Conservation (phyloP, 1,140 invertebrate species). For the Augochlora pura region DNA sequence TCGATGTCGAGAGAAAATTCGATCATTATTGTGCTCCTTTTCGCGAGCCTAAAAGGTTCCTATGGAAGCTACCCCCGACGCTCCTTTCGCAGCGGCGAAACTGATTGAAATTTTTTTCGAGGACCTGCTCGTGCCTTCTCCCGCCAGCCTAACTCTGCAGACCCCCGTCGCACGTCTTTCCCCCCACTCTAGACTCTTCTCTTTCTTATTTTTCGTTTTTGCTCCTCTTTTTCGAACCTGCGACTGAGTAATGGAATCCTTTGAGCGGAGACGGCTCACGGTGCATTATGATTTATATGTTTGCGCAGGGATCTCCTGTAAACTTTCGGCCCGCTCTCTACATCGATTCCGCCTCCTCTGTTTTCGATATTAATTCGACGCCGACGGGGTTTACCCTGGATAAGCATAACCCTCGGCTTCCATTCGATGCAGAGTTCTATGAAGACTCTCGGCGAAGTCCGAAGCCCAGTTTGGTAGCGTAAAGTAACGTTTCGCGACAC, state of each 20-base stretch:
- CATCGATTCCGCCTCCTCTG: not conserved
- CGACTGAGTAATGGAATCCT: slow-evolving; percentile 9
- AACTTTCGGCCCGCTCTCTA: not conserved
- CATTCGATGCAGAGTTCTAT: no score
- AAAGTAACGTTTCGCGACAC: no score
- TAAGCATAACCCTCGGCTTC: no score
- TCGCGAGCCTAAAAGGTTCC: slow-evolving; percentile 43
- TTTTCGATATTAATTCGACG: no score
- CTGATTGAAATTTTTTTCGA: slow-evolving; percentile 49
- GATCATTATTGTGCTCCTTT: slow-evolving; percentile 56
- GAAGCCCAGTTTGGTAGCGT: no score
- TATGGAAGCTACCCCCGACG: slow-evolving; percentile 10
- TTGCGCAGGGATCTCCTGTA: not conserved
- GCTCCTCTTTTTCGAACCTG: not conserved
- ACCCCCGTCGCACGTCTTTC: no score
- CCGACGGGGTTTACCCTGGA: no score
- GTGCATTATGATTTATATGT: slow-evolving; percentile 25
- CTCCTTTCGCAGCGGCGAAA: slow-evolving; percentile 22
- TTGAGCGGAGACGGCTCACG: not conserved
- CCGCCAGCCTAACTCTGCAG: no score
- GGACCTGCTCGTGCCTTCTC: not conserved
- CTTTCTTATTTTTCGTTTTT: no score
- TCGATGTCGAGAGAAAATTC: slow-evolving; percentile 59
- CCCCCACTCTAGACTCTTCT: not conserved
- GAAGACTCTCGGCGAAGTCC: no score